Evolutionary conservation across 2,888 invertebrate genomes (phyloP).

Genomic region (Smittia sp.): DNA sequence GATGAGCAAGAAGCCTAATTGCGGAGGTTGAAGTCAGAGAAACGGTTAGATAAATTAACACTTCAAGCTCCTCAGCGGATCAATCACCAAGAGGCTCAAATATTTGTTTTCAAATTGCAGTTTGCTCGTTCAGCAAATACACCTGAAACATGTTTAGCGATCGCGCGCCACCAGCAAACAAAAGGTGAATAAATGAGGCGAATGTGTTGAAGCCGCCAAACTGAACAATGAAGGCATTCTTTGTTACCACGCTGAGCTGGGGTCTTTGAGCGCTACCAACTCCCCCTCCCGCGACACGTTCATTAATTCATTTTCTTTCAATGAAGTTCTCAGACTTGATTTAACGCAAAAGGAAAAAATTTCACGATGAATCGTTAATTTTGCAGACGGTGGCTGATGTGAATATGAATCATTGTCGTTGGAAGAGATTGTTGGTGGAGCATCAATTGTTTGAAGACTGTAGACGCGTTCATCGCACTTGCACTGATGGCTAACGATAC

Average conservation of each 20-base stretch:
- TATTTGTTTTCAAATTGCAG: no score
- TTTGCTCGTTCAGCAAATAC: not conserved
- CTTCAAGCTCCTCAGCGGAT: no score
- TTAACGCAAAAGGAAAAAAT: not conserved
- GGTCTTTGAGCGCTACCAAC: not conserved
- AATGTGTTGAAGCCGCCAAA: not conserved
- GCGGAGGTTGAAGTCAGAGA: no score
- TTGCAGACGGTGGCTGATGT: not conserved
- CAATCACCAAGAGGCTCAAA: no score
- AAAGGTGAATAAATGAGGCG: not conserved
- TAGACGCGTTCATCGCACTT: no score
- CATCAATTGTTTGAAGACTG: not conserved
- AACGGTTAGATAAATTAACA: no score
- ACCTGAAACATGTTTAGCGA: not conserved
- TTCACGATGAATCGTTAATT: constrained; percentile 12
- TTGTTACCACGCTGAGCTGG: not conserved
- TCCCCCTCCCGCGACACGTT: not conserved
- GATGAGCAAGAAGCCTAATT: no score
- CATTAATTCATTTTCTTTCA: constrained; percentile 9
- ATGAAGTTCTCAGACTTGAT: constrained; percentile 1
- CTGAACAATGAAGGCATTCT: constrained; percentile 3
- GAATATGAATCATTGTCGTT: not conserved
- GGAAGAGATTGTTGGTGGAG: not conserved
- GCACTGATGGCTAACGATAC: no score
- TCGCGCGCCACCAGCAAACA: not conserved